These are phyloP conservation scores for Phaethornis superciliosus DNA, from an alignment of 2,113 vertebrate genomes.

Conservation along the genomic window DNA sequence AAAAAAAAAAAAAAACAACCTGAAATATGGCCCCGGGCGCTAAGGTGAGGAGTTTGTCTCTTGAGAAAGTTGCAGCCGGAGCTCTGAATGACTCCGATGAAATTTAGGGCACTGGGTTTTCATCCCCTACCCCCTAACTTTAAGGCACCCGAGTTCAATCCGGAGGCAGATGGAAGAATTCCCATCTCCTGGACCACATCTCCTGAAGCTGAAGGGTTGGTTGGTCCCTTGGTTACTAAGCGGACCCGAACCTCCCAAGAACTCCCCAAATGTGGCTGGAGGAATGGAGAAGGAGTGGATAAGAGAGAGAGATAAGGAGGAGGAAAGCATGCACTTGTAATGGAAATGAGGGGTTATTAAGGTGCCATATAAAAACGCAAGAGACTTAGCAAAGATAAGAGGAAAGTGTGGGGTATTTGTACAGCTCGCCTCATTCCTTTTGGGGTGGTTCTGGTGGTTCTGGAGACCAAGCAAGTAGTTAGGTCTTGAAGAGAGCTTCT, in stretches of 20 bases:
- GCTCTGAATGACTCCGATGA: neutral
- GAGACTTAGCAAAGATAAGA: conserved; percentile 54
- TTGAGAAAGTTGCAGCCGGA: conserved; percentile 31
- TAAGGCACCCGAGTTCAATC: conserved; percentile 9
- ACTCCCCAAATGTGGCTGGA: neutral
- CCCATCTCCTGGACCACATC: conserved; percentile 9
- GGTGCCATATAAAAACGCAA: conserved; percentile 75
- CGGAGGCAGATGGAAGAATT: conserved; percentile 47
- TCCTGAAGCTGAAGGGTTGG: neutral
- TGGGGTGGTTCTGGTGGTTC: conserved; percentile 51
- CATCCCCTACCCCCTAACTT: conserved; percentile 12
- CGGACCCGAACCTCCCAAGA: neutral
- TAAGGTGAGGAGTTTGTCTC: conserved; percentile 25
- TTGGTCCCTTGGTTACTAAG: neutral
- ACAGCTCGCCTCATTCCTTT: conserved; percentile 27
- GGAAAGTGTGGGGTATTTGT: conserved; percentile 30
- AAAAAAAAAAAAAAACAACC: no score
- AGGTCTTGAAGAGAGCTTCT: conserved; percentile 12
- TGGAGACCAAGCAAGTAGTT: neutral
- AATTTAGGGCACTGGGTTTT: conserved; percentile 23
- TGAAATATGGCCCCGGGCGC: conserved; percentile 16
- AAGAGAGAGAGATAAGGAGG: conserved; percentile 57
- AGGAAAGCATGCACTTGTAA: conserved; percentile 72
- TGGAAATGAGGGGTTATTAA: conserved; percentile 78
- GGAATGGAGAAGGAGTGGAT: conserved; percentile 52